phyloP scores from a whole-genome alignment of 2,113 vertebrate genomes.

The Tonatia bakeri region DNA sequence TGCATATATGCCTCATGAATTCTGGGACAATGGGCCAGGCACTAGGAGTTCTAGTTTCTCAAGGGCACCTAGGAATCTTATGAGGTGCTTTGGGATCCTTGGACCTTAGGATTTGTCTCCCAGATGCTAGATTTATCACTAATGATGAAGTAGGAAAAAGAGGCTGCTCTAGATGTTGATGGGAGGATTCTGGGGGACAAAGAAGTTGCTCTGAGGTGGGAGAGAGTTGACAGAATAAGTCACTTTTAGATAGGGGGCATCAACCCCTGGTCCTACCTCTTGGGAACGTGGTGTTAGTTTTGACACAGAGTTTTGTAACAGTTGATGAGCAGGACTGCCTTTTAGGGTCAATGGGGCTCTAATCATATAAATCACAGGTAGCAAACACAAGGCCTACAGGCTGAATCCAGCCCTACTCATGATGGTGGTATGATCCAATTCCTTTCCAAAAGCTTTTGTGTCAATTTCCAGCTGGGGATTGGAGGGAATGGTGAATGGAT shows the following conservation, averaged over 20 bases:
- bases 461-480: neutral
- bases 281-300: neutral
- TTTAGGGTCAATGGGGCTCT: neutral
- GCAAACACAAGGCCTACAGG: no score
- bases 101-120: neutral
- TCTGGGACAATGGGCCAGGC: neutral
- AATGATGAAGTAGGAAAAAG: neutral
- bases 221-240: neutral
- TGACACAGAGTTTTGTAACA: neutral
- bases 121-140: neutral
- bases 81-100: neutral
- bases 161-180: neutral
- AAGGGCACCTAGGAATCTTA: neutral
- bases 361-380: neutral
- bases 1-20: neutral
- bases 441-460: neutral
- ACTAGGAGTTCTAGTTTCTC: neutral
- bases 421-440: neutral
- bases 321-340: neutral
- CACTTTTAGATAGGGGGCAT: neutral
- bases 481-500: neutral
- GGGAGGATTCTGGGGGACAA: neutral
- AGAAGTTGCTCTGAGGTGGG: neutral
- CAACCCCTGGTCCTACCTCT: no score
- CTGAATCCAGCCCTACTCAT: neutral